Evolutionary conservation across 2,888 invertebrate genomes (phyloP).

Genomic region (Boloria euphrosyne): DNA sequence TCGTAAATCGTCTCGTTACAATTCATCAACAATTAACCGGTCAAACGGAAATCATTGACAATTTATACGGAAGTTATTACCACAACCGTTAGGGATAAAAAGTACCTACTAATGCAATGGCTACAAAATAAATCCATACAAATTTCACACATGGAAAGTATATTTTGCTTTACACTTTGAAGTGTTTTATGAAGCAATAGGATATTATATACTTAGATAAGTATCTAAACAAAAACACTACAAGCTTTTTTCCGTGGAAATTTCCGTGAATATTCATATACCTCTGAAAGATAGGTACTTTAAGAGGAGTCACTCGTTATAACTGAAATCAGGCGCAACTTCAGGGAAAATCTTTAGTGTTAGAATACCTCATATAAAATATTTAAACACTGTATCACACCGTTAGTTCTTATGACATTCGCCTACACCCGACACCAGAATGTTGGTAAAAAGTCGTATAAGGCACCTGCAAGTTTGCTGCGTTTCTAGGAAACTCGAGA

Average conservation of each 20-base stretch:
- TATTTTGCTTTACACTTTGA: no score
- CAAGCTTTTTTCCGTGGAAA: no score
- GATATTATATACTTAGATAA: neutral
- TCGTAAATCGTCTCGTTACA: neutral
- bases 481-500: slow-evolving; percentile 32
- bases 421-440: neutral
- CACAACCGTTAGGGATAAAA: slow-evolving; percentile 22
- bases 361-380: no score
- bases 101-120: neutral
- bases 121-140: neutral
- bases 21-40: slow-evolving; percentile 21
- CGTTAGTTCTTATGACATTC: slow-evolving; percentile 4
- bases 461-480: slow-evolving; percentile 24
- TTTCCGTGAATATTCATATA: neutral
- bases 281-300: no score
- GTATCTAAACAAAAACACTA: no score
- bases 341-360: no score
- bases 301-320: no score
- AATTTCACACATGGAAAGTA: no score
- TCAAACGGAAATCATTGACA: slow-evolving; percentile 28
- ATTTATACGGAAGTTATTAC: slow-evolving; percentile 30
- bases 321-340: no score
- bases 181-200: neutral
- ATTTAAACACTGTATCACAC: neutral
- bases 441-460: slow-evolving; percentile 23